phyloP scores from a whole-genome alignment of 2,888 invertebrate genomes.

The Tanytarsus gracilentus region DNA sequence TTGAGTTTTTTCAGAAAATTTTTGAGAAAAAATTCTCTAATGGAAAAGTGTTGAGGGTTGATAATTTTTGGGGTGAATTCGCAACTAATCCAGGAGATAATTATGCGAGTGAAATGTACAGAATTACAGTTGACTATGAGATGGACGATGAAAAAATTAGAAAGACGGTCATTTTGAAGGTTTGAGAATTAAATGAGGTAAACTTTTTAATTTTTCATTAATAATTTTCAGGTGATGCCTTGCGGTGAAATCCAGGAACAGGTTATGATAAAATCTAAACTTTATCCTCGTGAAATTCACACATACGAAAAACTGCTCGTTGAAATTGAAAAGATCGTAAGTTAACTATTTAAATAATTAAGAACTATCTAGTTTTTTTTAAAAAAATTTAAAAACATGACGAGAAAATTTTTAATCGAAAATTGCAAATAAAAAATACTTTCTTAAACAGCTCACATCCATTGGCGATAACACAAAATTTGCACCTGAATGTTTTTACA shows the following conservation, averaged over 20 bases:
- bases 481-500: constrained; percentile 40
- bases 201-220: no score
- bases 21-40: no score
- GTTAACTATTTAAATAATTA: no score
- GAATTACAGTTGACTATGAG: constrained; percentile 38
- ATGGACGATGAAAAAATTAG: constrained; percentile 36
- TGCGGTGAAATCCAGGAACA: constrained; percentile 39
- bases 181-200: constrained; percentile 29
- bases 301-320: constrained; percentile 1
- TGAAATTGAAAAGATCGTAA: constrained; percentile 16
- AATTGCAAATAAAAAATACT: constrained; percentile 36
- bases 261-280: constrained; percentile 35
- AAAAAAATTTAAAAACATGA: constrained; percentile 39
- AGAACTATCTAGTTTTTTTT: not conserved
- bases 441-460: constrained; percentile 32
- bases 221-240: constrained; percentile 36
- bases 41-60: not conserved
- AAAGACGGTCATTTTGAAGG: constrained; percentile 40
- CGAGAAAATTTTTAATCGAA: constrained; percentile 39
- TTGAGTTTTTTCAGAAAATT: no score
- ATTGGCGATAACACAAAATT: constrained; percentile 39
- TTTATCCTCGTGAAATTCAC: constrained; percentile 36
- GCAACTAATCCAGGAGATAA: constrained; percentile 35
- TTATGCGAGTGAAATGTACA: constrained; percentile 42
- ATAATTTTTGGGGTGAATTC: constrained; percentile 11